Evolutionary conservation across 2,888 invertebrate species (phyloP), one percentile per base, ranked within the genome.

Genomic region (Lithophane socia): DNA sequence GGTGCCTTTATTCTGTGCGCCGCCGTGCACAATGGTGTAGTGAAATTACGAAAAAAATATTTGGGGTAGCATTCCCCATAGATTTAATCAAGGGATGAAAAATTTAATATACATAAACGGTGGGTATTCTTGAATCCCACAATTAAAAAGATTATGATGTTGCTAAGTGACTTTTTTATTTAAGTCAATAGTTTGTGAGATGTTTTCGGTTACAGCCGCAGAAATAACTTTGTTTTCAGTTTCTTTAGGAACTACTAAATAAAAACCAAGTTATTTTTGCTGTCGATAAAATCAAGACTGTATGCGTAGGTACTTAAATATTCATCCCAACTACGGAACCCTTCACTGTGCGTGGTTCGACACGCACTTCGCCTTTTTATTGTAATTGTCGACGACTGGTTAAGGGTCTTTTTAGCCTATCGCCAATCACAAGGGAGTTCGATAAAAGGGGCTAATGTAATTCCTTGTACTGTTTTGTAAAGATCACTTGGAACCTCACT

Each of bases 341-440:
- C 16, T 54, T 56, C 18, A 37, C 10, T n/a, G 54, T 42, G 37
- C 21, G 12, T 21, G 21, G 21, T n/a, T 8, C 37, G n/a, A 16
- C 37, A 16, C 7, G n/a, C n/a, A 68, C 7, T n/a, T 56, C 1
- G 37, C n/a, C 3, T 56, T 68, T 65, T 73, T 66, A 73, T 66
- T 61, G 66, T 84, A 79, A 79, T 84, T 79, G 65, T 24, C 13
- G 64, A 70, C 52, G 47, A 68, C 58, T 68, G 37, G 16, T 63
- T 66, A 72, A 37, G 47, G 66, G 47, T 66, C 7, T 8, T 29
- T 71, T 78, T 42, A 47, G 24, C 24, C 56, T 58, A 67, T 63
- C 18, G 63, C 18, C 8, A 44, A 67, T 54, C 82, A 64, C 63
- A 37, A 44, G 56, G 56, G 63, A 44, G 1, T 68, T 58, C 13